Base-by-base conservation (phyloP, 2,888 invertebrate species). In the Stegana nigrithorax region DNA sequence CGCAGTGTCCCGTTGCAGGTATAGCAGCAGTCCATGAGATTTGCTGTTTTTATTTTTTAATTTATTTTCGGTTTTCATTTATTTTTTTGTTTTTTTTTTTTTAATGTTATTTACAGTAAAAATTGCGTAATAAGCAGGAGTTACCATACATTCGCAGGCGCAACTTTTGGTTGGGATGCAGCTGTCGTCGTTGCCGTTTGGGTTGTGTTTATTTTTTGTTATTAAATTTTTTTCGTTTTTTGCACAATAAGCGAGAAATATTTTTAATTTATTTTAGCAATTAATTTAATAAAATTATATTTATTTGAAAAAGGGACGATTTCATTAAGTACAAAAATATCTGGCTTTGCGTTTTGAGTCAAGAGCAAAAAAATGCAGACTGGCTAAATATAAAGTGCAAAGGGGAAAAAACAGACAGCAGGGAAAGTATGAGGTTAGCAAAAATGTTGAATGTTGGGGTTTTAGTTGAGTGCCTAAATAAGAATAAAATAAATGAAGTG, bases 311-410 rank as follows among this genome's bases (percentile, higher is more conserved):
- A 74, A 69, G 73, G 67, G 67, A 77, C 71, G 67, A 76, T 66
- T 75, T 67, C 77, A n/a, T 67, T 73, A 69, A 79, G 75, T 79
- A 65, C 70, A 79, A 69, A n/a, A n/a, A n/a, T n/a, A n/a, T n/a
- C n/a, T 53, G 71, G 56, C 62, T 12, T 66, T 42, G 44, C 61
- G 58, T n/a, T n/a, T n/a, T n/a, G n/a, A n/a, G n/a, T n/a, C n/a
- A n/a, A n/a, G n/a, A n/a, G n/a, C n/a, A n/a, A n/a, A n/a, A n/a
- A n/a, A n/a, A n/a, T n/a, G n/a, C n/a, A n/a, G n/a, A n/a, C n/a
- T n/a, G n/a, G n/a, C n/a, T n/a, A n/a, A n/a, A n/a, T n/a, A n/a
- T n/a, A n/a, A n/a, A n/a, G n/a, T n/a, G n/a, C n/a, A n/a, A n/a
- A n/a, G n/a, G n/a, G n/a, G n/a, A n/a, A n/a, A n/a, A n/a, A n/a